Conservation (phyloP, 2,888 invertebrate species). For the Drosophila tripunctata region DNA sequence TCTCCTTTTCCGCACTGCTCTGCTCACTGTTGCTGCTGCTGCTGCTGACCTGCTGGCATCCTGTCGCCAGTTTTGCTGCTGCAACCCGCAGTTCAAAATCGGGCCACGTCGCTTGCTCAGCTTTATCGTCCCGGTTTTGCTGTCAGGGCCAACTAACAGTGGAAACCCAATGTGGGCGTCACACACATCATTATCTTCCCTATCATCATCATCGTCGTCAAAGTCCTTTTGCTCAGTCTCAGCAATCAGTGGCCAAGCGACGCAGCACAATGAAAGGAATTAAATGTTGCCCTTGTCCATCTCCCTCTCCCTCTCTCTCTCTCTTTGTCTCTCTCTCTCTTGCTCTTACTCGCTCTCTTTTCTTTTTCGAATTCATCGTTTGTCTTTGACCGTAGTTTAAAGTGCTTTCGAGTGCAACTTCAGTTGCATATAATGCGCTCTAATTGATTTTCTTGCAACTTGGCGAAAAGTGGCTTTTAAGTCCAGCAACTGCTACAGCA, state of each 20-base stretch:
- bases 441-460: constrained; percentile 64
- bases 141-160: constrained; percentile 45
- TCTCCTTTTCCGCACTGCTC: too few species aligned
- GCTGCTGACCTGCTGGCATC: constrained; percentile 16
- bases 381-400: constrained; percentile 35
- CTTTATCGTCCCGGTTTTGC: constrained; percentile 35
- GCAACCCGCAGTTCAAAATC: constrained; percentile 43
- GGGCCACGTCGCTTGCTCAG: constrained; percentile 13
- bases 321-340: neutral
- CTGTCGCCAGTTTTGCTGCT: constrained; percentile 23
- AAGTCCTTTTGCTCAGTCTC: neutral
- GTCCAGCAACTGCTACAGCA: neutral
- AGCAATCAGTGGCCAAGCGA: constrained; percentile 40
- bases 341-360: neutral
- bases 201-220: constrained; percentile 2
- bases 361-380: neutral
- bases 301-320: neutral
- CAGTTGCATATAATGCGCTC: constrained; percentile 60
- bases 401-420: constrained; percentile 51
- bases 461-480: constrained; percentile 34
- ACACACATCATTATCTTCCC: neutral
- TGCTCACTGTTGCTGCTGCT: too few species aligned
- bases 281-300: constrained; percentile 43
- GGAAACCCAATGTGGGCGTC: constrained; percentile 42
- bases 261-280: constrained; percentile 47